These are phyloP conservation scores for Gambusia affinis DNA, from an alignment of 2,113 vertebrate genomes.

Conservation along the genomic window DNA sequence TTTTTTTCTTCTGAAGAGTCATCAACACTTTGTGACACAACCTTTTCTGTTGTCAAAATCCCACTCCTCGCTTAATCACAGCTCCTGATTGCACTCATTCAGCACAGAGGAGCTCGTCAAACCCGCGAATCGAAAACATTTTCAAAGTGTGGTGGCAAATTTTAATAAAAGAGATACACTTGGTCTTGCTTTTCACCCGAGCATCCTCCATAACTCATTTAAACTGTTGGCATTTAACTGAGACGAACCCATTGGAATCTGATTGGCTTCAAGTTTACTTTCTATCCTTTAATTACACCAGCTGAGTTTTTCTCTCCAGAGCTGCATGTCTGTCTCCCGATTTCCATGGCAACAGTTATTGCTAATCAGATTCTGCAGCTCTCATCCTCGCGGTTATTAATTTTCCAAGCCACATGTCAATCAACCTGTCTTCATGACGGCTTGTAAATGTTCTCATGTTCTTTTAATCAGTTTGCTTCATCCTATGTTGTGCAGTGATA, in stretches of 20 bases:
- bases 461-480: constrained; percentile 10
- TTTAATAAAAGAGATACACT: constrained; percentile 20
- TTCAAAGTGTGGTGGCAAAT: not conserved
- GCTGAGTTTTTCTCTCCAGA: constrained; percentile 15
- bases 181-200: constrained; percentile 1
- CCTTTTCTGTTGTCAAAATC: constrained; percentile 4
- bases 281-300: constrained; percentile 19
- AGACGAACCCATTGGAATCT: constrained; percentile 26
- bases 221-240: constrained; percentile 42
- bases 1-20: not conserved
- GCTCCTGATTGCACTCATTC: constrained; percentile 32
- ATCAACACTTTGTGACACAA: constrained; percentile 10
- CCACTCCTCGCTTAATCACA: constrained; percentile 22
- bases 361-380: constrained; percentile 37
- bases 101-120: constrained; percentile 18
- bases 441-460: not conserved
- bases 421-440: constrained; percentile 23
- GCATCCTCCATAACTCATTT: constrained; percentile 26
- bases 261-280: constrained; percentile 46
- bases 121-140: constrained; percentile 4
- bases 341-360: constrained; percentile 36
- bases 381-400: constrained; percentile 21
- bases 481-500: constrained; percentile 15
- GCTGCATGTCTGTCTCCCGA: constrained; percentile 25
- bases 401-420: constrained; percentile 31